A percentile compares a stretch with the other conserved stretches of the same genome.
Evolutionary conservation across 2,888 invertebrate genomes (phyloP).

Genomic region (Herminia tarsipennalis): DNA sequence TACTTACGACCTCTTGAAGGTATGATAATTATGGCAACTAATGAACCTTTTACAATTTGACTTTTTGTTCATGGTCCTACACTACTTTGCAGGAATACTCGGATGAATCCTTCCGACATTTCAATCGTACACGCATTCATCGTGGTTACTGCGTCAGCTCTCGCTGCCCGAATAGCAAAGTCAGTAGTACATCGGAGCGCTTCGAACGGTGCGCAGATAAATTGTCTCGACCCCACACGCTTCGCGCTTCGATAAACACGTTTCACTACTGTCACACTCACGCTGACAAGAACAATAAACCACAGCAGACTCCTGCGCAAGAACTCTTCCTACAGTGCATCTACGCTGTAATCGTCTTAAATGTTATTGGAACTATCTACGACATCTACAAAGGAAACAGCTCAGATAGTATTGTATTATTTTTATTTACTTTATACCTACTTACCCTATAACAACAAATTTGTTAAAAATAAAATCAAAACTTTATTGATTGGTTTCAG

Average conservation of each 20-base stretch:
- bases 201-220: slow-evolving; percentile 43
- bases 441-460: no score
- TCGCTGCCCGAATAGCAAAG: slow-evolving; percentile 32
- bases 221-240: slow-evolving; percentile 17
- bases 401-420: slow-evolving; percentile 29
- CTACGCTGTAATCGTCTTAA: slow-evolving; percentile 31
- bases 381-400: slow-evolving; percentile 21
- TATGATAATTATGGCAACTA: no score
- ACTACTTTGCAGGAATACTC: slow-evolving; percentile 26
- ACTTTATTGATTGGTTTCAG: no score
- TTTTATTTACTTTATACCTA: not conserved
- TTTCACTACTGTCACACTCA: slow-evolving; percentile 44
- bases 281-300: no score
- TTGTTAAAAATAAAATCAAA: not conserved
- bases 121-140: slow-evolving; percentile 32
- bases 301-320: no score
- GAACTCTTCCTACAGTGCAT: slow-evolving; percentile 27
- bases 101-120: slow-evolving; percentile 26
- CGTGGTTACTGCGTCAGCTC: slow-evolving; percentile 45
- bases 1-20: slow-evolving; percentile 39
- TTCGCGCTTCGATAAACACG: slow-evolving; percentile 36
- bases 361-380: slow-evolving; percentile 45
- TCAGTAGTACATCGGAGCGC: slow-evolving; percentile 8
- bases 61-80: no score
- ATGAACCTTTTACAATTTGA: no score